Base-by-base conservation (phyloP, 1,140 invertebrate genomes). In the Halictus rubicundus region DNA sequence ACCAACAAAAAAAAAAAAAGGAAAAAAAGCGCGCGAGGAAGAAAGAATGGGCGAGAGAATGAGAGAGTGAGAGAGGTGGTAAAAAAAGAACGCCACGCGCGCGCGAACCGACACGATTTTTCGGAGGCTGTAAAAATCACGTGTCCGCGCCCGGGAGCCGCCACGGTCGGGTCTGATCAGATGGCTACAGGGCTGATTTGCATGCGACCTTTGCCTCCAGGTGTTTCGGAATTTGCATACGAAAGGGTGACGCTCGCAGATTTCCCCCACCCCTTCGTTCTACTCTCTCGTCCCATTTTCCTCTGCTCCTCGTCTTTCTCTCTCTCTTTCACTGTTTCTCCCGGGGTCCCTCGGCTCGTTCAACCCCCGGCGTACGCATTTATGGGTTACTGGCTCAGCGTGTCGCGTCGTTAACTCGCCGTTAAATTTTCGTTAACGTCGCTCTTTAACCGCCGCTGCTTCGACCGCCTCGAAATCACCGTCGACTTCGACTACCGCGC, bases 221-320 rank as follows among this genome's bases (percentile, higher is more conserved):
- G 91, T 92, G 91, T 92, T 84, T 88, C 80, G 65, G 81, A 86
- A 92, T 92, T 92, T 92, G 89, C 91, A 92, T 92, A 90, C 90
- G 90, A 91, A 91, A 90, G 90, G 90, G 89, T 90, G 89, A 87
- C 88, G 88, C 85, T 90, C 82, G 57, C 75, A 82, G 83, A 84
- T 84, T 85, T 81, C 82, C 71, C 81, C 66, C 76, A 25, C 49
- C 49, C 32, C 16, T n/a, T 21, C 12, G n/a, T 42, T 19, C 49
- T 49, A 37, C 49, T 69, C 78, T 82, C 85, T 81, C 86, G 64
- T 74, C 63, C 27, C 61, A 46, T 64, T 42, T 69, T 80, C 80
- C 82, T 59, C 71, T 75, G 52, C 46, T 23, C 68, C 54, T 42
- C 19, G 63, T 69, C 49, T 52, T 16, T 7, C 49, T 52, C 16